These are phyloP conservation scores for Solenodon paradoxus DNA, from an alignment of 2,113 vertebrate genomes.

Conservation along the genomic window DNA sequence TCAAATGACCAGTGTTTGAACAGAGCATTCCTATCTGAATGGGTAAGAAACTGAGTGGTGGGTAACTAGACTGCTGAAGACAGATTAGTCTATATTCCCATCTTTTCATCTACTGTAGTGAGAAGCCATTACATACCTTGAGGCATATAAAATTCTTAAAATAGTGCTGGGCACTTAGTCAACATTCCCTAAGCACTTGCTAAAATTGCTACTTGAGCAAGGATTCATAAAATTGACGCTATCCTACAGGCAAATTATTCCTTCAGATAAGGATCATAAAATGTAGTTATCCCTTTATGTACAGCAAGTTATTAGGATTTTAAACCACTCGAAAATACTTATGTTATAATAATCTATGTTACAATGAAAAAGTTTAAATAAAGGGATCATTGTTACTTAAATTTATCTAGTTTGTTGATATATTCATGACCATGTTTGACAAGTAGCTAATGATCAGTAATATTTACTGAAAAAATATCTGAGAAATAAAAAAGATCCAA, in stretches of 20 bases:
- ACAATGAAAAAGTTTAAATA: background rate
- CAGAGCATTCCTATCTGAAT: background rate
- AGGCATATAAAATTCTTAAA: background rate
- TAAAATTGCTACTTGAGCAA: background rate
- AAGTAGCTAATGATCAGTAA: background rate
- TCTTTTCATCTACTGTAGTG: background rate
- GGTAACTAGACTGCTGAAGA: background rate
- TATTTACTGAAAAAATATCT: background rate
- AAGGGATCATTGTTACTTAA: background rate
- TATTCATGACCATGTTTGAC: background rate
- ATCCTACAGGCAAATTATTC: background rate
- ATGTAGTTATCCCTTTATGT: background rate
- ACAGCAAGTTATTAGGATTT: background rate
- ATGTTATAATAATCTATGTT: background rate
- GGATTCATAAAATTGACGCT: background rate
- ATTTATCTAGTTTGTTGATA: background rate
- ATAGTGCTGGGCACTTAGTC: background rate
- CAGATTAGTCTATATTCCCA: background rate
- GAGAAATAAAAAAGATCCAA: background rate
- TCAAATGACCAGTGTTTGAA: background rate
- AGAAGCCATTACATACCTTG: background rate
- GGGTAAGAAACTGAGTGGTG: background rate
- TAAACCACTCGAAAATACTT: background rate
- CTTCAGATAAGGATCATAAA: background rate
- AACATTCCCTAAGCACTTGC: background rate